Percentiles rank a stretch among this genome's conserved stretches.
phyloP scores from a whole-genome alignment of 2,113 vertebrate genomes.

The Tachuris rubrigastra region DNA sequence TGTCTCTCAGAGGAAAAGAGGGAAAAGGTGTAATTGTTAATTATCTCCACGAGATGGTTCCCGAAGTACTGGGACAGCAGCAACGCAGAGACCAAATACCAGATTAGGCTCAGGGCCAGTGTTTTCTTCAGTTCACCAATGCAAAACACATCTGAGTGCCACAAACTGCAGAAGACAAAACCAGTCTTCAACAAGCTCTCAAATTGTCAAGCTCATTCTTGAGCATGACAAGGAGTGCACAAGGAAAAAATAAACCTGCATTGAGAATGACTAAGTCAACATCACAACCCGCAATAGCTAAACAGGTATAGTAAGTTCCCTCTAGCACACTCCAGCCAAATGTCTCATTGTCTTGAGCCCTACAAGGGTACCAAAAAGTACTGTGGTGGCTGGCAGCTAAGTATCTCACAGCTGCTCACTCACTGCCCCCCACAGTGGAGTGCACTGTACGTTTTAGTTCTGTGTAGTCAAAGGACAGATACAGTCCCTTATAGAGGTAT shows the following conservation, averaged over 20 bases:
- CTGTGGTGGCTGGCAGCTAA: background rate
- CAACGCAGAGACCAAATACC: background rate
- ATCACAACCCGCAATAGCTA: fast-evolving
- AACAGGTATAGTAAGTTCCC: background rate
- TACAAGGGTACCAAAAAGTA: background rate
- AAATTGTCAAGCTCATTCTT: background rate
- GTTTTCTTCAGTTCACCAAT: background rate
- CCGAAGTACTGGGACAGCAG: slow-evolving; percentile 19
- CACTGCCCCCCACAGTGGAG: no score
- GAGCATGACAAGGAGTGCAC: background rate
- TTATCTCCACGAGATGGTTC: slow-evolving; percentile 57
- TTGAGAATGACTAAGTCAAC: background rate
- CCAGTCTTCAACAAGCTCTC: background rate
- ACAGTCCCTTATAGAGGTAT: background rate
- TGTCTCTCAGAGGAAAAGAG: background rate
- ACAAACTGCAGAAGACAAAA: background rate
- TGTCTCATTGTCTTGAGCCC: background rate
- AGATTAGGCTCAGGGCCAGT: background rate
- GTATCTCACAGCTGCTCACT: background rate
- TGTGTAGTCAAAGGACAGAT: background rate
- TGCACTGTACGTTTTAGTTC: background rate
- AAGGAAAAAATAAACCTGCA: background rate
- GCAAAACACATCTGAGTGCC: background rate
- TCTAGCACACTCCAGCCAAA: background rate
- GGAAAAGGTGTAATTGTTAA: slow-evolving; percentile 44